These are phyloP conservation scores for Philereme transversata DNA, from an alignment of 2,888 invertebrate species.

Conservation along the genomic window DNA sequence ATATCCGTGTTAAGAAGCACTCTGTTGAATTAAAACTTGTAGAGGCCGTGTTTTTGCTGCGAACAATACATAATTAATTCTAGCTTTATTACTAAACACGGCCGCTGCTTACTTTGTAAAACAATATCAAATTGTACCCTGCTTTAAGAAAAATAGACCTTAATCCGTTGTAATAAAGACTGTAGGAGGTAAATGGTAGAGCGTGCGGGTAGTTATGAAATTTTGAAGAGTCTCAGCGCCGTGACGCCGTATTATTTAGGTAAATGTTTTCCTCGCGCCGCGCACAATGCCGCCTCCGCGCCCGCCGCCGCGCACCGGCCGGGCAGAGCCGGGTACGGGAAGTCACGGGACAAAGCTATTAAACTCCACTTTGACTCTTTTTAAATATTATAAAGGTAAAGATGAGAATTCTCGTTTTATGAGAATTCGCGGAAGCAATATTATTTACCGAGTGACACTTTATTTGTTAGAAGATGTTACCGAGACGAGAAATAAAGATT, in stretches of 20 bases:
- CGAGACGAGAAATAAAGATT: slow-evolving; percentile 4
- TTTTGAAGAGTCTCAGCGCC: slow-evolving; percentile 33
- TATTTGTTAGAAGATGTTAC: slow-evolving; percentile 5
- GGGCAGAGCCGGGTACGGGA: not conserved
- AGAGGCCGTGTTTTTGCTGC: slow-evolving; percentile 28
- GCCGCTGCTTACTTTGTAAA: slow-evolving; percentile 17
- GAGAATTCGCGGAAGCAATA: slow-evolving; percentile 9
- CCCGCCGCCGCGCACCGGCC: not conserved
- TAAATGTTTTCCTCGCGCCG: slow-evolving; percentile 19
- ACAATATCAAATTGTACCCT: not conserved
- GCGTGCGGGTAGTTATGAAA: slow-evolving; percentile 31
- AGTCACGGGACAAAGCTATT: slow-evolving; percentile 18
- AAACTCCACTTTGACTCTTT: slow-evolving; percentile 21
- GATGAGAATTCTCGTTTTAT: slow-evolving; percentile 15
- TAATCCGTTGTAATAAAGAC: slow-evolving; percentile 3
- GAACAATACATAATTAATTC: slow-evolving; percentile 38
- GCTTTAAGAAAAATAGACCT: slow-evolving; percentile 2
- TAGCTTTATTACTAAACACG: slow-evolving; percentile 37
- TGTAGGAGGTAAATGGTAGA: not conserved
- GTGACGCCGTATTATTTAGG: slow-evolving; percentile 30
- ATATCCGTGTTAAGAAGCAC: slow-evolving; percentile 16
- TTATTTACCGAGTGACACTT: slow-evolving; percentile 6
- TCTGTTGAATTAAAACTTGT: slow-evolving; percentile 28
- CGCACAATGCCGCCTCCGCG: not conserved
- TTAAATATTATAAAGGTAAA: slow-evolving; percentile 8